These are phyloP conservation scores for Halcyon chelicuti DNA, from an alignment of 2,797 vertebrate species.

Conservation along the genomic window DNA sequence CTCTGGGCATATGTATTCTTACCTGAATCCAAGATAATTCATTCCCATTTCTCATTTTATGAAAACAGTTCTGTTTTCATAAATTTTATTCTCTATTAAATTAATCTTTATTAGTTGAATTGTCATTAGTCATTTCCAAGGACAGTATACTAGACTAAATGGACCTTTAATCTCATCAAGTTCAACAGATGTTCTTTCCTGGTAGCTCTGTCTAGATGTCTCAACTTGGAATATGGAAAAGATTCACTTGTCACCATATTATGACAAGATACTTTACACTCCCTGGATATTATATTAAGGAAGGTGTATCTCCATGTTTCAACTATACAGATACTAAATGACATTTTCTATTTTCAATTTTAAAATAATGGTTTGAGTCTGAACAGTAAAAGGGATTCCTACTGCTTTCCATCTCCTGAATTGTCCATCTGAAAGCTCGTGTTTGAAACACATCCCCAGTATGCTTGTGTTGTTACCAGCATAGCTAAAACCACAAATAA, in stretches of 20 bases:
- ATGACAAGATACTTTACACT: background rate
- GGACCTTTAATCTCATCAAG: background rate
- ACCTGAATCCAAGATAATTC: background rate
- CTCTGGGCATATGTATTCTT: background rate
- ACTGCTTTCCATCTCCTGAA: background rate
- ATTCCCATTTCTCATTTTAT: background rate
- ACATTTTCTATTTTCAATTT: background rate
- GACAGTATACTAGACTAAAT: background rate
- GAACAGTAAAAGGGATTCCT: background rate
- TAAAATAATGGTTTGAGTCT: background rate
- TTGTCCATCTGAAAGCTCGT: background rate
- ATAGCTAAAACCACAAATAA: background rate
- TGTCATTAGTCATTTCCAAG: background rate
- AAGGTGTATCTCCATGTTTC: background rate
- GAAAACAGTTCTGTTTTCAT: background rate
- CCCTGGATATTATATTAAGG: background rate
- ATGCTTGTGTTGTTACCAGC: background rate
- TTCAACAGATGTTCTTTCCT: background rate
- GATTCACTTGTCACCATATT: background rate
- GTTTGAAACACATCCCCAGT: background rate
- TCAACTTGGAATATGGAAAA: background rate
- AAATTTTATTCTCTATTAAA: background rate
- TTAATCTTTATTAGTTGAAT: background rate
- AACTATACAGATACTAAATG: background rate
- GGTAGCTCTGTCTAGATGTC: background rate